Conservation (phyloP, 2,797 vertebrate species). For the Xiphophorus birchmanni region DNA sequence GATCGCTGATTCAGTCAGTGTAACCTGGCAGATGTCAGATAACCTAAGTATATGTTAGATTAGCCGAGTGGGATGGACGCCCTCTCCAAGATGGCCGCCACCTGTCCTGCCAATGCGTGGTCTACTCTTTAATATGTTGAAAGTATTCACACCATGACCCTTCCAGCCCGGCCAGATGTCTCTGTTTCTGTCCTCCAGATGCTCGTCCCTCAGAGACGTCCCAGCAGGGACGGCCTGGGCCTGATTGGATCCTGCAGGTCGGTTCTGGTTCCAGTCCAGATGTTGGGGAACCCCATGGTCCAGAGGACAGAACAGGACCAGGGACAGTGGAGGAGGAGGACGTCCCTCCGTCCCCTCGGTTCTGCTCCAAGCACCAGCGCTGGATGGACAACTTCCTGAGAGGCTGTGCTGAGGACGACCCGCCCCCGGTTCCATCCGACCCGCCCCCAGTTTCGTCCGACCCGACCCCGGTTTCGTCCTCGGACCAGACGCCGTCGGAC, state of each 20-base stretch:
- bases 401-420: constrained; percentile 70
- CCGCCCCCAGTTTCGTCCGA: too few relatives aligned
- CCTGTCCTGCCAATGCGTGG: too few relatives aligned
- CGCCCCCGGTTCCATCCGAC: background rate
- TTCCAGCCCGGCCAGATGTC: background rate
- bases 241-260: background rate
- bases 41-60: too few relatives aligned
- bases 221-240: too few relatives aligned
- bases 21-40: too few relatives aligned
- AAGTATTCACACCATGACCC: too few relatives aligned
- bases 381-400: constrained; percentile 78
- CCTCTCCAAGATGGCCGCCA: too few relatives aligned
- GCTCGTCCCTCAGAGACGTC: background rate
- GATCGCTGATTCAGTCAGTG: too few relatives aligned
- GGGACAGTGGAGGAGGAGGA: background rate
- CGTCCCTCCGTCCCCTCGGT: constrained; percentile 45
- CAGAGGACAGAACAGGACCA: background rate
- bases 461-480: constrained; percentile 22
- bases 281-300: background rate
- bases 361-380: constrained; percentile 79
- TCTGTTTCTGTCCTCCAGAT: constrained; percentile 41
- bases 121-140: too few relatives aligned
- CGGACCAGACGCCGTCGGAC: constrained; percentile 67
- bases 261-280: background rate
- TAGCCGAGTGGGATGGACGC: too few relatives aligned